Conservation (phyloP, 1,140 invertebrate species). For the Leptinotarsa texana region DNA sequence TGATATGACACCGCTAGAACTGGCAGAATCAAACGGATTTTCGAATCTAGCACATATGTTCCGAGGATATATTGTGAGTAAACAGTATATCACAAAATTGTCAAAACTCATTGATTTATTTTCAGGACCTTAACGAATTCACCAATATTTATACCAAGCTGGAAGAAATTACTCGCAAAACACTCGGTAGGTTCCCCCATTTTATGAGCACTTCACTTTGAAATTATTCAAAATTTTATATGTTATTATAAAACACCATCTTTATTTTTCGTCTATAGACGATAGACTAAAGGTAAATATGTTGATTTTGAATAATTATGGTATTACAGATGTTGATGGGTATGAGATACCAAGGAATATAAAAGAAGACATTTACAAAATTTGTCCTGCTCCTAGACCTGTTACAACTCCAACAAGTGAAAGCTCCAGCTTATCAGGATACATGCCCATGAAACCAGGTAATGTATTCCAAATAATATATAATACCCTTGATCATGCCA, state of each 20-base stretch:
- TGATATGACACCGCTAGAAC: slow-evolving; percentile 78
- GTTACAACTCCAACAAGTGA: slow-evolving; percentile 33
- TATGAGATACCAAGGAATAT: slow-evolving; percentile 56
- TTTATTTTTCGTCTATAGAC: no score
- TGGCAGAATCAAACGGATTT: slow-evolving; percentile 75
- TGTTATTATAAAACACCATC: not conserved
- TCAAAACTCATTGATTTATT: slow-evolving; percentile 40
- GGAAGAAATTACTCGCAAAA: slow-evolving; percentile 72
- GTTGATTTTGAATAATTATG: not conserved
- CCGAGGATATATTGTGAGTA: slow-evolving; percentile 72
- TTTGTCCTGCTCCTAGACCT: slow-evolving; percentile 44
- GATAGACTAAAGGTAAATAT: no score
- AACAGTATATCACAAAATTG: slow-evolving; percentile 16
- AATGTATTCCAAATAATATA: not conserved
- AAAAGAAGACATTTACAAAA: slow-evolving; percentile 43
- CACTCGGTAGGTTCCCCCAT: slow-evolving; percentile 9
- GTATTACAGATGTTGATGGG: slow-evolving; percentile 54
- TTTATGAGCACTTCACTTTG: not conserved
- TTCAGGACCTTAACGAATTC: slow-evolving; percentile 74
- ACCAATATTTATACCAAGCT: slow-evolving; percentile 82
- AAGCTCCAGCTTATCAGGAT: slow-evolving; percentile 31
- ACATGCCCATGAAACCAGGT: slow-evolving; percentile 47
- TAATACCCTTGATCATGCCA: not conserved
- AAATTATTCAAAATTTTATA: not conserved
- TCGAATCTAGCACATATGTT: slow-evolving; percentile 71